Conservation (phyloP, 2,888 invertebrate genomes). For the Acleris emargana region DNA sequence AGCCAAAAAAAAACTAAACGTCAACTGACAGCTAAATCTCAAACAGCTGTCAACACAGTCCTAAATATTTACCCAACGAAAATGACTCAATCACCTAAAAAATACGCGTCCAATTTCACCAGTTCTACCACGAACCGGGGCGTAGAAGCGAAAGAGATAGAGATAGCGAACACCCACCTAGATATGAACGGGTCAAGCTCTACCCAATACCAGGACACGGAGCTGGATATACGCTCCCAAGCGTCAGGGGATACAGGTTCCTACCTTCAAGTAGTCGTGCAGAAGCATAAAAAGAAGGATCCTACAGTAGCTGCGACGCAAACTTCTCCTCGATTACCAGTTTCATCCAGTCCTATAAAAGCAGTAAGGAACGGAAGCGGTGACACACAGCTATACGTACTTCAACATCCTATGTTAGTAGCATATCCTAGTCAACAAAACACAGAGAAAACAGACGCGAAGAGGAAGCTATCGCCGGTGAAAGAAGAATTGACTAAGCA, state of each 20-base stretch:
- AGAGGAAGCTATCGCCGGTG: neutral
- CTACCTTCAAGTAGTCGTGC: conserved; percentile 26
- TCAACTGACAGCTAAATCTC: neutral
- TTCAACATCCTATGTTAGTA: conserved; percentile 23
- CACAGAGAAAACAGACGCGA: neutral
- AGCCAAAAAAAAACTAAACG: too few relatives aligned
- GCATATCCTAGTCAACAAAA: conserved; percentile 9
- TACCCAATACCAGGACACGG: conserved; percentile 13
- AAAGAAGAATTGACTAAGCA: neutral
- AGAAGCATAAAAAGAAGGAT: conserved; percentile 30
- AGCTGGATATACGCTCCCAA: conserved; percentile 12
- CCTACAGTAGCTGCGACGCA: conserved; percentile 12
- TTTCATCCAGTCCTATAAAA: conserved; percentile 29
- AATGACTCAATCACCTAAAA: conserved; percentile 44
- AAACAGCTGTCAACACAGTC: too few relatives aligned
- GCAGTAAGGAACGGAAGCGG: neutral
- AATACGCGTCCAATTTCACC: conserved; percentile 43
- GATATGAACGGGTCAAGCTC: conserved; percentile 19
- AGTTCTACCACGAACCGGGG: conserved; percentile 51
- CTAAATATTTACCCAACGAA: neutral
- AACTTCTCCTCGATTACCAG: conserved; percentile 21
- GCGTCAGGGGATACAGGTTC: conserved; percentile 28
- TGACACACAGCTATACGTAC: conserved; percentile 9
- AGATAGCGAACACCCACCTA: conserved; percentile 43
- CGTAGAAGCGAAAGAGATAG: conserved; percentile 54